Base-by-base conservation (phyloP, 1,140 invertebrate genomes). In the Ceratina calcarata region DNA sequence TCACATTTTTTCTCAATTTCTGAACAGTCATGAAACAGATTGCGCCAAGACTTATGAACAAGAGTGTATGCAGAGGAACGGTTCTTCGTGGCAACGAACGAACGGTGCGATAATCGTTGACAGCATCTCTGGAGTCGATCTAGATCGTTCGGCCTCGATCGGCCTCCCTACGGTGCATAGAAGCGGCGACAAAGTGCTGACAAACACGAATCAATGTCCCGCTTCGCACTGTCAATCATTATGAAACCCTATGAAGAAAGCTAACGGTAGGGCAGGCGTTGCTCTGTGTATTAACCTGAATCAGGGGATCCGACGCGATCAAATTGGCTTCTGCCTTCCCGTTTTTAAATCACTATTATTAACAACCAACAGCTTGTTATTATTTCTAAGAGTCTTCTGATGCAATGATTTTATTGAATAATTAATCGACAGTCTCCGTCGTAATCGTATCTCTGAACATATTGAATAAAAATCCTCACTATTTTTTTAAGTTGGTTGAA, bases 101-200 rank as follows among this genome's bases (percentile, higher is more conserved):
- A 72, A 72, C 70, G 45, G 13, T 72, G 60, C 70, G 22, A 72
- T 72, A 72, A 32, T 62, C 70, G 70, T 72, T 72, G 70, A 72
- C 58, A 72, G 70, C 70, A 72, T 72, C 70, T 72, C 70, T 53
- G 58, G 70, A 72, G 61, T 62, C 70, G 51, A 72, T 62, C 70
- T 72, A 72, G 69, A 72, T 51, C 37, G 12, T 57, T 49, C 49
- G 37, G 58, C 24, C 27, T 58, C 3, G 58, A 57, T 72, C 70
- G 58, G 12, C 53, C 53, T 18, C 53, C 12, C 70, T 27, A 51
- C 70, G 58, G 53, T 13, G 58, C 27, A 24, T 20, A 62, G 45
- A 53, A 27, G 70, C 24, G 70, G 58, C 70, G 70, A 62, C 70
- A 62, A 72, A 72, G 58, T 72, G 70, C 70, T 62, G 70, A 72